Evolutionary conservation across 1,140 invertebrate species (phyloP).

Genomic region (Asobara japonica): DNA sequence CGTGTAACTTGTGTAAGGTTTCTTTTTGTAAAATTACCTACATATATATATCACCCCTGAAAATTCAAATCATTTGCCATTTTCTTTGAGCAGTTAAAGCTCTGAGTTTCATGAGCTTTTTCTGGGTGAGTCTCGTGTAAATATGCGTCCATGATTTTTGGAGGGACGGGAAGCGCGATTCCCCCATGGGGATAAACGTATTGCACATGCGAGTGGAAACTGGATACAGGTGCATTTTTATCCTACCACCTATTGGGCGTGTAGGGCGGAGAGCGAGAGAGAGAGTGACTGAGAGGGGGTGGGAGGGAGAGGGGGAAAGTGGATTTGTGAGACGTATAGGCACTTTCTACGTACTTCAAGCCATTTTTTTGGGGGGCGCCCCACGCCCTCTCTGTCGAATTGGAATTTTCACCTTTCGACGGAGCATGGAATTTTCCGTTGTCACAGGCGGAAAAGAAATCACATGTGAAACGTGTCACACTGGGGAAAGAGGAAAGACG

Average conservation of each 20-base stretch:
- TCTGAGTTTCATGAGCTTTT: too few relatives aligned
- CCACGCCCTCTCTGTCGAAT: slow-evolving; percentile 23
- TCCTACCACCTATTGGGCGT: slow-evolving; percentile 4
- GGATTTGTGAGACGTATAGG: slow-evolving; percentile 14
- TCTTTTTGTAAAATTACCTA: too few relatives aligned
- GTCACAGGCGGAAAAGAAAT: slow-evolving; percentile 12
- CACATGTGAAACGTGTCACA: slow-evolving; percentile 13
- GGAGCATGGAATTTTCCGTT: slow-evolving; percentile 10
- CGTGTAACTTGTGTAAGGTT: too few relatives aligned
- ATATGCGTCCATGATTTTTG: slow-evolving; percentile 7
- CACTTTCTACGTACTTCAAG: background rate
- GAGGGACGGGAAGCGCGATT: background rate
- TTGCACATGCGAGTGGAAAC: slow-evolving; percentile 20
- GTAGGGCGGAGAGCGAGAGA: too few relatives aligned
- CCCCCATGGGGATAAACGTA: background rate
- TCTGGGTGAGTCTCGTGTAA: too few relatives aligned
- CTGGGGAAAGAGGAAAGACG: background rate
- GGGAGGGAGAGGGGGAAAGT: background rate
- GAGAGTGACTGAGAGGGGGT: too few relatives aligned
- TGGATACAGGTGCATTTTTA: slow-evolving; percentile 37
- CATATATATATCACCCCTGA: too few relatives aligned
- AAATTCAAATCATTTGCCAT: too few relatives aligned
- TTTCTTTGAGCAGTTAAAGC: too few relatives aligned
- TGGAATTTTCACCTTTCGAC: slow-evolving; percentile 27
- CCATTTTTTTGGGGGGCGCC: background rate